Evolutionary conservation across 2,797 vertebrate genomes (phyloP).

Genomic region (Ceyx erithaca): DNA sequence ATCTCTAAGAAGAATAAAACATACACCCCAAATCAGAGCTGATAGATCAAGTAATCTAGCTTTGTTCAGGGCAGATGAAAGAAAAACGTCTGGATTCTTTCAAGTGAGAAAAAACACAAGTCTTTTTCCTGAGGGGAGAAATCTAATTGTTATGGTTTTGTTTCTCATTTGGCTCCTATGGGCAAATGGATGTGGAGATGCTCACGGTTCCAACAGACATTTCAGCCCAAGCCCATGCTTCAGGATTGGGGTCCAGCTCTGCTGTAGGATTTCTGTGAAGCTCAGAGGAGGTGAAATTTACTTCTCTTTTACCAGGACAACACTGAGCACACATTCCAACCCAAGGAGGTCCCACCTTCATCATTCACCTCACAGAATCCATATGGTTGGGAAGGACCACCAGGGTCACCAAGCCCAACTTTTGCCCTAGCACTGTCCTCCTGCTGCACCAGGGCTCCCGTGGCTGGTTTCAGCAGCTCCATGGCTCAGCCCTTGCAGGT

Average conservation of each 20-base stretch:
- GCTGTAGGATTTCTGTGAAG: not conserved
- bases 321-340: not conserved
- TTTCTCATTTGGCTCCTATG: conserved; percentile 33
- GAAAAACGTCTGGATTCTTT: conserved; percentile 42
- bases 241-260: fast-evolving
- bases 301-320: not conserved
- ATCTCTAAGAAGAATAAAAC: conserved; percentile 58
- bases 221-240: not conserved
- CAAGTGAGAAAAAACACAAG: conserved; percentile 24
- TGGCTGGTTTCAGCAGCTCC: not conserved
- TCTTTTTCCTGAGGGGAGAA: conserved; percentile 25
- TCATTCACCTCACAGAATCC: too few relatives aligned
- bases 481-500: fast-evolving
- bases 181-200: not conserved
- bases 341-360: not conserved
- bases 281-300: not conserved
- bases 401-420: too few relatives aligned
- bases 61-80: conserved; percentile 72
- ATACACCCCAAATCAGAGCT: conserved; percentile 50
- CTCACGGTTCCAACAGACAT: not conserved
- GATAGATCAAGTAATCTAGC: conserved; percentile 10
- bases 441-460: fast-evolving
- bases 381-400: too few relatives aligned
- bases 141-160: not conserved
- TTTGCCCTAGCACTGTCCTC: too few relatives aligned